Evolutionary conservation across 2,113 vertebrate genomes (phyloP).

Genomic region (Mustela lutreola): DNA sequence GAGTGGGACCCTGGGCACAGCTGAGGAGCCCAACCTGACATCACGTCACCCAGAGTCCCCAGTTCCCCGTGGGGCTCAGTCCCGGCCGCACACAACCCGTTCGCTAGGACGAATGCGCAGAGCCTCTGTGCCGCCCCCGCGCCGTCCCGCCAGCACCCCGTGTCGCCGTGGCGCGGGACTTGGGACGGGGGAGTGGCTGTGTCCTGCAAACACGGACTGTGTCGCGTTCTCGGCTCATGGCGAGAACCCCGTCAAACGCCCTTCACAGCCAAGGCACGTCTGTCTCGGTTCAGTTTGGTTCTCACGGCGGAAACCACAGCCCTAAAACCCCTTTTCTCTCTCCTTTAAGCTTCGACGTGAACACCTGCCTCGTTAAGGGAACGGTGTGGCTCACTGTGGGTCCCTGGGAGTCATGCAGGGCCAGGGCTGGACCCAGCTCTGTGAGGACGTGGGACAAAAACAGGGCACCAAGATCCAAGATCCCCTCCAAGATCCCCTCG

Average conservation of each 20-base stretch:
- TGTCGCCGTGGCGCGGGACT: rapidly evolving
- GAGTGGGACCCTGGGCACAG: rapidly evolving
- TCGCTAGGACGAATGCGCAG: rapidly evolving
- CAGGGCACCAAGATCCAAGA: rapidly evolving
- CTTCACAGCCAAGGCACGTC: neutral
- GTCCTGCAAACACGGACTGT: rapidly evolving
- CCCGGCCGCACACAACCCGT: rapidly evolving
- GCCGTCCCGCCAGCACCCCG: neutral
- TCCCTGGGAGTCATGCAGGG: rapidly evolving
- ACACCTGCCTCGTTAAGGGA: neutral
- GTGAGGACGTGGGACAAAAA: rapidly evolving
- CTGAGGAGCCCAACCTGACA: neutral
- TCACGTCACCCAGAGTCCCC: rapidly evolving
- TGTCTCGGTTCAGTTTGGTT: rapidly evolving
- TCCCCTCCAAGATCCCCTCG: rapidly evolving
- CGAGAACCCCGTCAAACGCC: neutral
- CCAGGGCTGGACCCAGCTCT: neutral
- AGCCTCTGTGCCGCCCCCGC: rapidly evolving
- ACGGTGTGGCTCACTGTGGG: rapidly evolving
- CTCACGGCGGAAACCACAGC: rapidly evolving
- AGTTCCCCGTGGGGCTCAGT: rapidly evolving
- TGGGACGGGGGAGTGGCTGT: neutral
- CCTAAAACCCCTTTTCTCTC: neutral
- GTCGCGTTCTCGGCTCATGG: rapidly evolving
- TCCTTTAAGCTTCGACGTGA: rapidly evolving